phyloP scores from a whole-genome alignment of 2,888 invertebrate species.

The Oxycera nigricornis region DNA sequence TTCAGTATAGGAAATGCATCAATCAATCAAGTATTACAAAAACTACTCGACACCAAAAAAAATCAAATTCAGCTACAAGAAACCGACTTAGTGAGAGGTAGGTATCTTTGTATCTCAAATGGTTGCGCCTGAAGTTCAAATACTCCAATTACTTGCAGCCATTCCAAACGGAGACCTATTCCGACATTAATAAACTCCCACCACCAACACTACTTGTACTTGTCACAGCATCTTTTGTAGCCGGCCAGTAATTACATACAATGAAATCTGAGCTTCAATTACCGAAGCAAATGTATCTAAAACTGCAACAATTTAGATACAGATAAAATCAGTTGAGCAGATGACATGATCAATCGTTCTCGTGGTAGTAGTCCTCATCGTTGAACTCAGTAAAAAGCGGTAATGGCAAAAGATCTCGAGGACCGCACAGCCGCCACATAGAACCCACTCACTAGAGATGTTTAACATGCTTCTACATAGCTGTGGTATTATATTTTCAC shows the following conservation, averaged over 20 bases:
- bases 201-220: not conserved
- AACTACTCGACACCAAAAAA: too few relatives aligned
- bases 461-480: slow-evolving; percentile 25
- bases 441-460: slow-evolving; percentile 30
- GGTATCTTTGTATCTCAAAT: too few relatives aligned
- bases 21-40: too few relatives aligned
- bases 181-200: slow-evolving; percentile 29
- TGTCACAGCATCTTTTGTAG: not conserved
- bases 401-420: slow-evolving; percentile 13
- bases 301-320: slow-evolving; percentile 37
- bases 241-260: slow-evolving; percentile 26
- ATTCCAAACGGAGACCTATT: not conserved
- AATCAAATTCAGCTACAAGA: too few relatives aligned
- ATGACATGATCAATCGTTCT: slow-evolving; percentile 45
- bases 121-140: too few relatives aligned
- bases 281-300: slow-evolving; percentile 35
- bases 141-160: too few relatives aligned
- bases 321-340: slow-evolving; percentile 44
- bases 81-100: too few relatives aligned
- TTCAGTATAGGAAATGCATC: too few relatives aligned
- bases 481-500: slow-evolving; percentile 26
- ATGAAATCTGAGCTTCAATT: slow-evolving; percentile 43
- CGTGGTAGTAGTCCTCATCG: slow-evolving; percentile 24
- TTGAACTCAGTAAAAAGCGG: slow-evolving; percentile 32
- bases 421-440: not conserved